Evolutionary conservation across 2,797 vertebrate genomes (phyloP), one percentile per base, ranked within the genome.

Genomic region (Percopsis omiscomaycus): DNA sequence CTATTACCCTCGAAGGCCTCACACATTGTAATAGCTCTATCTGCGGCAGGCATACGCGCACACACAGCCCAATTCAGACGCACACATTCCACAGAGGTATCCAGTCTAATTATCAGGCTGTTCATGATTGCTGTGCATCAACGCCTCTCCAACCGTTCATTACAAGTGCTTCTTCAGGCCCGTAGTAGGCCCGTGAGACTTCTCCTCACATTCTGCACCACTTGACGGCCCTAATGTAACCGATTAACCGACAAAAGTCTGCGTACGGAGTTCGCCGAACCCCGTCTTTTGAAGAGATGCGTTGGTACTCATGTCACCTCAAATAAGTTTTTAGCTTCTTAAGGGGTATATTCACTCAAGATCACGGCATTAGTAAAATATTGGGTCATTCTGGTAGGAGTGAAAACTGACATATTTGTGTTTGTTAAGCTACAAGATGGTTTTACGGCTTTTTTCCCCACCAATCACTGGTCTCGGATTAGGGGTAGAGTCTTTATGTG

Each of bases 151-250:
- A 88, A 82, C 91, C 82, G 80, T 94, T 95, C 92, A 95, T 96
- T 95, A 94, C 88, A 91, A 82, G 92, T 93, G 92, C 91, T 93
- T 93, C 85, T 91, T 89, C 86, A 81, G 92, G 91, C 90, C 79
- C 90, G 89, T 59, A 46, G 83, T 89, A 88, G 83, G 77, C 93
- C 89, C 89, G 13, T 59, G 93, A 93, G 94, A 91, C 51, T 15
- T 80, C 89, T 87, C 86, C 90, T 86, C 88, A 90, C 88, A 76
- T 86, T 91, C 83, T 62, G 78, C 79, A 89, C 81, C 89, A 89
- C 88, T 94, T 92, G 89, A 92, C 86, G 91, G 89, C 87, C 89
- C 93, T 95, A 95, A 95, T 90, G 93, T 91, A 95, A 92, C 84
- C 88, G 90, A 92, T 95, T 95, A 95, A 92, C 89, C 92, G 89